Evolutionary conservation across 2,797 vertebrate genomes (phyloP).

Genomic region (Chloroceryle inda): DNA sequence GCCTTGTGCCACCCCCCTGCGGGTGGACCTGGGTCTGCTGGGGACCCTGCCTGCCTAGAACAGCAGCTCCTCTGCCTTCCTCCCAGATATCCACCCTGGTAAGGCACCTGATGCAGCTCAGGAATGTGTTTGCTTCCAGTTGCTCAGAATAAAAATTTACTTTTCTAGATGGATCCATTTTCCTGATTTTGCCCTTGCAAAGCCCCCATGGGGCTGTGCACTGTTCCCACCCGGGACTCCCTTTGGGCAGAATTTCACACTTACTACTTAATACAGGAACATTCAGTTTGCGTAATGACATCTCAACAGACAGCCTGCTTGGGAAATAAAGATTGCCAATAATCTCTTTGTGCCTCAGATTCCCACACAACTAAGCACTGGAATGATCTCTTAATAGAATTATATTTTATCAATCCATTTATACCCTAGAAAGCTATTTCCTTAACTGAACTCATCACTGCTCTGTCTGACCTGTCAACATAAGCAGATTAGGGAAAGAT

Average conservation of each 20-base stretch:
- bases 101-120: accelerated
- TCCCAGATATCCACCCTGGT: not conserved
- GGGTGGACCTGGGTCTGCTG: not conserved
- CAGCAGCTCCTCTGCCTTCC: not conserved
- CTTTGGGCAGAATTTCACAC: not conserved
- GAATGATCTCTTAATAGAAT: slow-evolving; percentile 9
- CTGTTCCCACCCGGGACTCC: not conserved
- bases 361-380: not conserved
- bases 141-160: not conserved
- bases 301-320: not conserved
- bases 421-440: not conserved
- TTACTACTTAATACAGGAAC: not conserved
- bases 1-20: not conserved
- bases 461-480: not conserved
- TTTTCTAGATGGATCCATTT: not conserved
- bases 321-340: not conserved
- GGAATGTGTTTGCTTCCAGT: not conserved
- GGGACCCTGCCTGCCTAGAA: not conserved
- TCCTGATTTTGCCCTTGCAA: not conserved
- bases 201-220: accelerated
- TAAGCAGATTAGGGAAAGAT: not conserved
- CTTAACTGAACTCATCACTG: not conserved
- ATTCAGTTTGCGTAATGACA: not conserved
- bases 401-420: not conserved
- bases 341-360: not conserved